phyloP scores from a whole-genome alignment of 2,797 vertebrate genomes.

The Onychomys arenicola region DNA sequence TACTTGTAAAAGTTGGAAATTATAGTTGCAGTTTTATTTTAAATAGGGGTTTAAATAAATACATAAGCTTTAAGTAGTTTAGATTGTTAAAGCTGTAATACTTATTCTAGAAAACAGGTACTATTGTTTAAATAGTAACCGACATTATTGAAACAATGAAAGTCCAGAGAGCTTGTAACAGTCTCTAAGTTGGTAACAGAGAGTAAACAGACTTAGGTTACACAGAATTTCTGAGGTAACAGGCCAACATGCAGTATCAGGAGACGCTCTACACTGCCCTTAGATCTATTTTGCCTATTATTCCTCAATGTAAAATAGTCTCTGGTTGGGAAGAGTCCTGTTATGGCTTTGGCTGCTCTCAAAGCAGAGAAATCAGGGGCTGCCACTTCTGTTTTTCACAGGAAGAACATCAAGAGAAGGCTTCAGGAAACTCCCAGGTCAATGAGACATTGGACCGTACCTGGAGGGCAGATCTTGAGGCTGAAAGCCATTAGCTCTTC shows the following conservation, averaged over 20 bases:
- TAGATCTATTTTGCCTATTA: not conserved
- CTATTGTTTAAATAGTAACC: conserved; percentile 17
- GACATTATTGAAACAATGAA: not conserved
- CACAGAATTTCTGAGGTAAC: not conserved
- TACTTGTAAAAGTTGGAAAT: conserved; percentile 4
- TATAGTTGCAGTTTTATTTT: conserved; percentile 37
- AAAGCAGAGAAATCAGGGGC: not conserved
- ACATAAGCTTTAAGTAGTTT: conserved; percentile 24
- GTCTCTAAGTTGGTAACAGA: not conserved
- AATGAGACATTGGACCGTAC: not conserved
- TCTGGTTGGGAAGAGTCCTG: not conserved
- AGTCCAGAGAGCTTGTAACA: not conserved
- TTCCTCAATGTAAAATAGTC: not conserved
- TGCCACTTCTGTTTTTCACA: not conserved
- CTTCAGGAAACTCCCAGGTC: not conserved
- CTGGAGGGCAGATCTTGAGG: not conserved
- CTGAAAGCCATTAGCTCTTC: not conserved
- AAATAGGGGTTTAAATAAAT: conserved; percentile 32
- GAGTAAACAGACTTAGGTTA: not conserved
- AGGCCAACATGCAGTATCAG: not conserved
- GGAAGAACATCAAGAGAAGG: not conserved
- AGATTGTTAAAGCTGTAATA: not conserved
- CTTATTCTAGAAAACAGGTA: not conserved
- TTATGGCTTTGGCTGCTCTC: not conserved
- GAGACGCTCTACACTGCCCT: not conserved